phyloP scores from a whole-genome alignment of 2,888 invertebrate species.

The Lepidonotus clava region DNA sequence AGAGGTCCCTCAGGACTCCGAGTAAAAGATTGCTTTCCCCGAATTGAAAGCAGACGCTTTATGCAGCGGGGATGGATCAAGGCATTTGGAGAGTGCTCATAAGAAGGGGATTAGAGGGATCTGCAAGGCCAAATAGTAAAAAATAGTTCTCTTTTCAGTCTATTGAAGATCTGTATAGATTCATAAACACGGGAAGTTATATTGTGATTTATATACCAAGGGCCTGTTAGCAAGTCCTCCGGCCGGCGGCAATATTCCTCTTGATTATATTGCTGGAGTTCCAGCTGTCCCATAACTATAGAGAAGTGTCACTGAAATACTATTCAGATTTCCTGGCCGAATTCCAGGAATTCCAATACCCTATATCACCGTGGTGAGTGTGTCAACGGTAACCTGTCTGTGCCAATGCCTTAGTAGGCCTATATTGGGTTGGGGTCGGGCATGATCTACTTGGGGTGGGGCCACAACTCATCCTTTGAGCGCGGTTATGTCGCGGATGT shows the following conservation, averaged over 20 bases:
- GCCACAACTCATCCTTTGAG: constrained; percentile 40
- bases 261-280: no score
- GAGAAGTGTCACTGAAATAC: background rate
- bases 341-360: background rate
- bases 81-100: background rate
- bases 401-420: no score
- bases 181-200: no score
- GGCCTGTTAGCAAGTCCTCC: no score
- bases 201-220: no score
- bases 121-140: background rate
- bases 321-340: background rate
- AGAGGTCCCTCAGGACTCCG: background rate
- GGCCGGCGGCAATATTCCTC: no score
- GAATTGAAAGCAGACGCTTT: background rate
- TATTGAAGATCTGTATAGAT: no score
- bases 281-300: no score
- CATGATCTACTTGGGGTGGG: background rate
- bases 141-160: no score
- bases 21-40: constrained; percentile 19
- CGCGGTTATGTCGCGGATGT: constrained; percentile 21
- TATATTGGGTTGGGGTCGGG: background rate
- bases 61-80: constrained; percentile 2
- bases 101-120: background rate
- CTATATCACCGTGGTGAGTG: no score
- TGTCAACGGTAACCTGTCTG: no score